These are phyloP conservation scores for Chaitophorus viminalis DNA, from an alignment of 2,888 invertebrate species.

Conservation along the genomic window DNA sequence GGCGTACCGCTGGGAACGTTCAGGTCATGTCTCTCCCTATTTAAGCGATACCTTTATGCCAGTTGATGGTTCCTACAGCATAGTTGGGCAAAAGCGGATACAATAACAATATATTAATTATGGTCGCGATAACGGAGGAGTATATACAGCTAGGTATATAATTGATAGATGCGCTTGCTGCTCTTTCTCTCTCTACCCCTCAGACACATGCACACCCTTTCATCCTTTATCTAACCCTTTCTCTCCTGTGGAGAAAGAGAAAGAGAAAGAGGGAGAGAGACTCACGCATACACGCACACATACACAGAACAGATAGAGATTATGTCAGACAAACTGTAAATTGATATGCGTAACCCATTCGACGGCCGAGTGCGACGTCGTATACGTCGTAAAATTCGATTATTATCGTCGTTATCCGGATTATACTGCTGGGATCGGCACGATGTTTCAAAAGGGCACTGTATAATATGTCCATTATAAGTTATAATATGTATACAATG, in stretches of 20 bases:
- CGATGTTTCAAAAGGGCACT: constrained; percentile 5
- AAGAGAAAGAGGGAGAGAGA: background rate
- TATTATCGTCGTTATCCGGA: constrained; percentile 45
- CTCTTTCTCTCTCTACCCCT: background rate
- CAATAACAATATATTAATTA: constrained; percentile 52
- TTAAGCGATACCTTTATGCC: constrained; percentile 8
- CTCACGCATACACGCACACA: too few species aligned
- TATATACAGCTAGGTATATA: background rate
- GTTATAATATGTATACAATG: background rate
- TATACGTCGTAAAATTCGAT: constrained; percentile 29
- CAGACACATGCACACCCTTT: background rate
- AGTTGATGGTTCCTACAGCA: background rate
- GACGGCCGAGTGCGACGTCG: constrained; percentile 3
- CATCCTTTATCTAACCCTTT: background rate
- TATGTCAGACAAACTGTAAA: constrained; percentile 17
- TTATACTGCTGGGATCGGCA: constrained; percentile 11
- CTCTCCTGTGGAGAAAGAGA: background rate
- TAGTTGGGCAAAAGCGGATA: constrained; percentile 13
- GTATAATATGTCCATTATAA: background rate
- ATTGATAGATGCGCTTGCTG: background rate
- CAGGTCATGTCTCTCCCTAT: constrained; percentile 14
- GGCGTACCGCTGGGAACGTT: constrained; percentile 41
- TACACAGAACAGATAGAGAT: background rate
- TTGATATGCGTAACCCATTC: constrained; percentile 51
- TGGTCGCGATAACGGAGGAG: constrained; percentile 43